A percentile compares a stretch with the other conserved stretches of the same genome.
Conservation (phyloP, 1,140 invertebrate genomes). For the Drosophila oshimai region DNA sequence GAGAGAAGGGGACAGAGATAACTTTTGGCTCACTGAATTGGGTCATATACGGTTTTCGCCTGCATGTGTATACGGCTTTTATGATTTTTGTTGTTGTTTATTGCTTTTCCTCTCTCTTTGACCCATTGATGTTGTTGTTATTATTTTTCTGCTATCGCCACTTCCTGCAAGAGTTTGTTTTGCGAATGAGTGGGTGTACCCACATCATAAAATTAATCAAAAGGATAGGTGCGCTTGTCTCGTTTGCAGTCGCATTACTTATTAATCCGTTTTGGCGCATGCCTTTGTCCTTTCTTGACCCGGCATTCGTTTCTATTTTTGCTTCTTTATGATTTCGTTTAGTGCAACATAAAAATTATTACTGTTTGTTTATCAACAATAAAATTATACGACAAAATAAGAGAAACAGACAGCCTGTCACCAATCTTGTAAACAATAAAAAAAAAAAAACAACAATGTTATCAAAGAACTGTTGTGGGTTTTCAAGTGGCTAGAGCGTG, state of each 20-base stretch:
- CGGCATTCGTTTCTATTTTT: background rate
- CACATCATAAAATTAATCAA: too few relatives aligned
- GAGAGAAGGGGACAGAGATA: background rate
- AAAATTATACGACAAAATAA: slow-evolving; percentile 28
- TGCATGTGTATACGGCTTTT: slow-evolving; percentile 51
- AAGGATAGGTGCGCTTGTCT: slow-evolving; percentile 43
- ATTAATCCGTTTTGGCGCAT: slow-evolving; percentile 11
- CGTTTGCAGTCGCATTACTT: slow-evolving; percentile 10
- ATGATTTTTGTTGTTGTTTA: slow-evolving; percentile 42
- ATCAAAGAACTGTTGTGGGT: background rate
- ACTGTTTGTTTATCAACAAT: slow-evolving; percentile 47
- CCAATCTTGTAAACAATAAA: slow-evolving; percentile 46
- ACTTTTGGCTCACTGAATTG: slow-evolving; percentile 70
- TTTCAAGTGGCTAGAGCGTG: slow-evolving; percentile 16
- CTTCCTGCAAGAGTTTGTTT: slow-evolving; percentile 67
- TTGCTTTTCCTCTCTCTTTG: slow-evolving; percentile 21
- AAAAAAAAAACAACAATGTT: slow-evolving; percentile 14
- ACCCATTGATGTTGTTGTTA: slow-evolving; percentile 43
- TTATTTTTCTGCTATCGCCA: too few relatives aligned
- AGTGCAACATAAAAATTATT: slow-evolving; percentile 44
- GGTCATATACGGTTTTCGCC: slow-evolving; percentile 74
- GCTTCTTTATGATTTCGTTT: slow-evolving; percentile 5
- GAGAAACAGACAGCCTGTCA: slow-evolving; percentile 56
- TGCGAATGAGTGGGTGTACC: too few relatives aligned
- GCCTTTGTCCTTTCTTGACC: slow-evolving; percentile 2